A percentile compares a stretch with the other conserved stretches of the same genome.
Conservation (phyloP, 2,888 invertebrate species). For the Eupithecia dodoneata region DNA sequence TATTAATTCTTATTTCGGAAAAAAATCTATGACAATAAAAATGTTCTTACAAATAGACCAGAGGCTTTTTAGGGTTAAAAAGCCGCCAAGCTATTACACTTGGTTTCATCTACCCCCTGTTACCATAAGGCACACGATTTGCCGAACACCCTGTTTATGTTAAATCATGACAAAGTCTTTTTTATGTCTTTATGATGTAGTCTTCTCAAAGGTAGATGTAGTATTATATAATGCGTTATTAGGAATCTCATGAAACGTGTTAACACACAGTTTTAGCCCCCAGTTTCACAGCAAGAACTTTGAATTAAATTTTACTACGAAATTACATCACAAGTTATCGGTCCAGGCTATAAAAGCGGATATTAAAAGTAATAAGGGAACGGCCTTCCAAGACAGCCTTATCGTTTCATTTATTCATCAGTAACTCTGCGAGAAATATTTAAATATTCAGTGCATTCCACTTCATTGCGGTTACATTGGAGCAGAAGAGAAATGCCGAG, state of each 20-base stretch:
- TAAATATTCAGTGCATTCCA: conserved; percentile 12
- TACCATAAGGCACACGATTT: too few species aligned
- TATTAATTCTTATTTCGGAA: too few species aligned
- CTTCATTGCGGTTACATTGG: neutral
- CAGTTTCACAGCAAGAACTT: neutral
- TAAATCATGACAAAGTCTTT: too few species aligned
- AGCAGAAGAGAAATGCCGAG: neutral
- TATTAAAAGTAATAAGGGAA: conserved; percentile 14
- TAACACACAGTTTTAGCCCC: neutral
- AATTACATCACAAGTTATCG: conserved; percentile 10
- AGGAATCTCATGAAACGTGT: neutral
- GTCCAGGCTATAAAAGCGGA: conserved; percentile 15
- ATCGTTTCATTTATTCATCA: conserved; percentile 19
- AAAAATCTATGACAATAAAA: too few species aligned
- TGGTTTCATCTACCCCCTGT: too few species aligned
- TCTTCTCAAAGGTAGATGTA: too few species aligned
- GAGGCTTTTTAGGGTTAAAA: too few species aligned
- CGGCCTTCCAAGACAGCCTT: conserved; percentile 11
- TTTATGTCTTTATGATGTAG: too few species aligned
- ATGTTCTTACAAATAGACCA: too few species aligned
- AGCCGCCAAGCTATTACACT: too few species aligned
- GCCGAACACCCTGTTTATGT: too few species aligned
- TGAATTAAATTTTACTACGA: neutral
- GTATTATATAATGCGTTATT: too few species aligned
- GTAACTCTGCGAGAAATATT: neutral